Evolutionary conservation across 1,140 invertebrate genomes (phyloP).

Genomic region (Caenorhabditis briggsae): DNA sequence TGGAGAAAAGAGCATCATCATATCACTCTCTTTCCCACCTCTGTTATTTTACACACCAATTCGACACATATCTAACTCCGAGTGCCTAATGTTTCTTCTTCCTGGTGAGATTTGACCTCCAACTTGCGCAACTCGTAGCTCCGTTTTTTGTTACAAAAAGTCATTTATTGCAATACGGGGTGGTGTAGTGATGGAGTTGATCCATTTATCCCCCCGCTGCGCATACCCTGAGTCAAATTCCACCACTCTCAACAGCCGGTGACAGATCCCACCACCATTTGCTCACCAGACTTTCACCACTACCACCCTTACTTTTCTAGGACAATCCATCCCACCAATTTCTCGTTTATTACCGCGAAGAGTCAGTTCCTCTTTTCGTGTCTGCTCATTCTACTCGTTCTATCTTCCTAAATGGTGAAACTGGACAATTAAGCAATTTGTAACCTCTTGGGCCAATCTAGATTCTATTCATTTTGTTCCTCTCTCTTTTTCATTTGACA

Average conservation of each 20-base stretch:
- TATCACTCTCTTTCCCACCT: not conserved
- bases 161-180: not conserved
- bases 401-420: not conserved
- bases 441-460: slow-evolving; percentile 24
- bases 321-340: not conserved
- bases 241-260: slow-evolving; percentile 18
- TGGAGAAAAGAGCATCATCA: not conserved
- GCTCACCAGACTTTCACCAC: slow-evolving; percentile 5
- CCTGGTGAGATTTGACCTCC: not conserved
- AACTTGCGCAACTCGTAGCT: slow-evolving; percentile 7
- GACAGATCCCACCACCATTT: slow-evolving; percentile 19
- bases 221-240: slow-evolving; percentile 45
- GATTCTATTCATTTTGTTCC: slow-evolving; percentile 40
- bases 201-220: slow-evolving; percentile 5
- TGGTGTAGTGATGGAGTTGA: not conserved
- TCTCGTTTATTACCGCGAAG: slow-evolving; percentile 37
- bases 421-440: slow-evolving; percentile 51
- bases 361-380: slow-evolving; percentile 15
- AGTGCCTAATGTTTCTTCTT: slow-evolving; percentile 2
- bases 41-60: not conserved
- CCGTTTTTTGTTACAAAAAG: not conserved
- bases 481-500: not conserved
- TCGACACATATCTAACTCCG: not conserved
- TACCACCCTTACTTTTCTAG: not conserved
- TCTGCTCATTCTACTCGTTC: not conserved